Conservation (phyloP, 2,888 invertebrate species). For the Zaprionus obscuricornis region DNA sequence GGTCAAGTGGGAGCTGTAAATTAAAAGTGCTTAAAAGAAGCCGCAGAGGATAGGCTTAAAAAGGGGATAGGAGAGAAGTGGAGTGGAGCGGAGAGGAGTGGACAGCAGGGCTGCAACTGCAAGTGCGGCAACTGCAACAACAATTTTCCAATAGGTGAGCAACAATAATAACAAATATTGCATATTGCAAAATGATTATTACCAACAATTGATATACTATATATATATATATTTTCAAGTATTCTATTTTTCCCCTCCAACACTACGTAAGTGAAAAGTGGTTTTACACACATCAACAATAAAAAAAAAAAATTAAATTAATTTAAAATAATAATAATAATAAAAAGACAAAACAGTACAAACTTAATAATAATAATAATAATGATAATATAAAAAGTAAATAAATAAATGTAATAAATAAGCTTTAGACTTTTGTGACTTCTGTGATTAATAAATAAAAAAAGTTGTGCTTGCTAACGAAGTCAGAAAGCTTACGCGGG, state of each 20-base stretch:
- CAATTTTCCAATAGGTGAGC: slow-evolving; percentile 59
- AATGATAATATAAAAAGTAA: too few species aligned
- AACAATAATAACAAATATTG: slow-evolving; percentile 43
- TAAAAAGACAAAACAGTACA: slow-evolving; percentile 37
- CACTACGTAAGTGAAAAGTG: slow-evolving; percentile 63
- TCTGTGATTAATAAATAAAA: slow-evolving; percentile 48
- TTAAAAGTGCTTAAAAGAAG: too few species aligned
- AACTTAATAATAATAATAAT: slow-evolving; percentile 31
- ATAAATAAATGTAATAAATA: too few species aligned
- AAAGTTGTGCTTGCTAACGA: slow-evolving; percentile 45
- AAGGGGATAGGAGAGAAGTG: neutral
- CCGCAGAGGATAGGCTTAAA: too few species aligned
- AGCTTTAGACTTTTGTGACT: slow-evolving; percentile 40
- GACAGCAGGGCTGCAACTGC: slow-evolving; percentile 17
- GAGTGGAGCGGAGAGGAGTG: neutral
- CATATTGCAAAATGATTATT: slow-evolving; percentile 55
- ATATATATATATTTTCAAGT: slow-evolving; percentile 68
- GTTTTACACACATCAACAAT: slow-evolving; percentile 45
- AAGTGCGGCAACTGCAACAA: slow-evolving; percentile 29
- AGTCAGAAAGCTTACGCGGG: slow-evolving; percentile 38
- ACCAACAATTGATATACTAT: slow-evolving; percentile 63
- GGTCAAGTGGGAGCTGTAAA: too few species aligned
- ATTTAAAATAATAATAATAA: slow-evolving; percentile 11
- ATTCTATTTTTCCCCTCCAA: slow-evolving; percentile 79
- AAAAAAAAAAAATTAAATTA: slow-evolving; percentile 24